A percentile compares a stretch with the other conserved stretches of the same genome.
These are phyloP conservation scores for Chromoteleia sp. DNA, from an alignment of 2,888 invertebrate species.

Conservation along the genomic window DNA sequence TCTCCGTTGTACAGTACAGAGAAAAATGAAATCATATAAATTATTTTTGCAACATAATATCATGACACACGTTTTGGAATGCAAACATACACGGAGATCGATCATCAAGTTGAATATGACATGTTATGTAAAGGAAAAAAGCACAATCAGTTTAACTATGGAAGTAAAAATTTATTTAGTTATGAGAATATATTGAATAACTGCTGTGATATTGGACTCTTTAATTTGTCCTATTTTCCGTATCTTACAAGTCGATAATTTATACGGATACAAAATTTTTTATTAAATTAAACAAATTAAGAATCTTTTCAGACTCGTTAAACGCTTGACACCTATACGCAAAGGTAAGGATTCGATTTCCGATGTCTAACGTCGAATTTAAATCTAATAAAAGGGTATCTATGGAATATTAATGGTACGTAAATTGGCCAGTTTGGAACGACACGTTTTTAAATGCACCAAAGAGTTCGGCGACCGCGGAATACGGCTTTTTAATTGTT, in stretches of 20 bases:
- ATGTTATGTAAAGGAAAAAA: slow-evolving; percentile 12
- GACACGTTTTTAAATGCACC: slow-evolving; percentile 47
- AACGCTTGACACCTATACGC: not conserved
- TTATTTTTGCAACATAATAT: slow-evolving; percentile 27
- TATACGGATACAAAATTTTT: not conserved
- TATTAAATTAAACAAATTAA: slow-evolving; percentile 3
- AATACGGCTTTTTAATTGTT: slow-evolving; percentile 59
- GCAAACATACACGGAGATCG: slow-evolving; percentile 20
- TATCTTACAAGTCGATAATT: not conserved
- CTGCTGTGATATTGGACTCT: not conserved
- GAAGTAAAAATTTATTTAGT: slow-evolving; percentile 18
- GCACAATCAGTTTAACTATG: slow-evolving; percentile 14
- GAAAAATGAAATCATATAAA: slow-evolving; percentile 27
- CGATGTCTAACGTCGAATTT: not conserved
- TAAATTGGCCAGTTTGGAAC: slow-evolving; percentile 50
- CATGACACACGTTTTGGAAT: slow-evolving; percentile 15
- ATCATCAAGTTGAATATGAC: slow-evolving; percentile 13
- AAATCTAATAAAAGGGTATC: slow-evolving; percentile 1
- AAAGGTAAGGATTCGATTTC: not conserved
- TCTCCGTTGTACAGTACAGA: not conserved
- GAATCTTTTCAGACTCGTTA: not conserved
- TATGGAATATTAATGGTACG: slow-evolving; percentile 61
- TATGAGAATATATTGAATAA: not conserved
- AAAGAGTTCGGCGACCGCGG: slow-evolving; percentile 68
- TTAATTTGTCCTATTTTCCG: too few species aligned